Evolutionary conservation across 2,797 vertebrate genomes (phyloP).

Genomic region (Lutjanus campechanus): DNA sequence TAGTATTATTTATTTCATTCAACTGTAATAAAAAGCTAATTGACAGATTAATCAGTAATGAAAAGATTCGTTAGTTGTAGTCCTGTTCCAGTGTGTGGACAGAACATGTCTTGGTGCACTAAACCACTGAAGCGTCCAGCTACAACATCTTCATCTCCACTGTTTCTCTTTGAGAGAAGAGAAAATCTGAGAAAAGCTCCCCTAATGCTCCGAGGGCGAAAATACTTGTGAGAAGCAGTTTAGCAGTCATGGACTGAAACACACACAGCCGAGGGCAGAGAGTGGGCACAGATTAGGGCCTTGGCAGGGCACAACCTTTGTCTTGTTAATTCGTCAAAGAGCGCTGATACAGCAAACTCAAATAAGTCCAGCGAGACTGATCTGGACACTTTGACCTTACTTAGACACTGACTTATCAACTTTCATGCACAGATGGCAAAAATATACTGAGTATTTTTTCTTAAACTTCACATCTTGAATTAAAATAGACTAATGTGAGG

Average conservation of each 20-base stretch:
- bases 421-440: neutral
- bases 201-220: conserved; percentile 23
- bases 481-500: too few relatives aligned
- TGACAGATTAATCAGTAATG: neutral
- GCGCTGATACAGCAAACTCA: conserved; percentile 49
- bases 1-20: too few relatives aligned
- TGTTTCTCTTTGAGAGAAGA: conserved; percentile 14
- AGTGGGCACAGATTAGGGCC: conserved; percentile 50
- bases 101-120: neutral
- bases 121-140: neutral
- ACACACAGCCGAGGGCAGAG: conserved; percentile 45
- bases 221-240: conserved; percentile 45
- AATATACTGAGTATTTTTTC: neutral
- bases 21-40: neutral
- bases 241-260: conserved; percentile 55
- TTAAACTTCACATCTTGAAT: neutral
- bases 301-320: conserved; percentile 64
- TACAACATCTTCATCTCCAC: neutral
- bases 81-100: neutral
- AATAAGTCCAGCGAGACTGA: conserved; percentile 29
- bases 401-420: conserved; percentile 15
- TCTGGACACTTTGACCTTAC: conserved; percentile 37
- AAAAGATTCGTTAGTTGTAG: neutral
- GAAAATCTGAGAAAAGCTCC: conserved; percentile 33
- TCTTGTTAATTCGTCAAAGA: conserved; percentile 52